phyloP scores from a whole-genome alignment of 92 coral and sea anemone species.

The Bergia puertoricense region DNA sequence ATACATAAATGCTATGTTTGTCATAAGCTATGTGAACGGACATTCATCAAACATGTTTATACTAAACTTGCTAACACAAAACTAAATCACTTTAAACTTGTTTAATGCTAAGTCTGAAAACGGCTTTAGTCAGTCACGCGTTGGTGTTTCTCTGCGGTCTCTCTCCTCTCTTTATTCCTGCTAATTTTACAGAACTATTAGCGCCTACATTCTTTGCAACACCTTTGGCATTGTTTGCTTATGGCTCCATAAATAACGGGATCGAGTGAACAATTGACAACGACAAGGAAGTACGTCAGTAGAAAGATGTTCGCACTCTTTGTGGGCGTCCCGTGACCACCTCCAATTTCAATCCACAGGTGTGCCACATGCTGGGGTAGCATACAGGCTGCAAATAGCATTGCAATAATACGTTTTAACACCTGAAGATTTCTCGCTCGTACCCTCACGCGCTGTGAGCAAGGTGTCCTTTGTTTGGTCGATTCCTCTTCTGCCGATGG shows the following conservation, averaged over 20 bases:
- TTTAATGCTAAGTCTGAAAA: too few species aligned
- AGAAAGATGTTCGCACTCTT: slow-evolving; percentile 8
- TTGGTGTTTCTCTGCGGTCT: too few species aligned
- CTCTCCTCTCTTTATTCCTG: too few species aligned
- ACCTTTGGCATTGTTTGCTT: neutral
- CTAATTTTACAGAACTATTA: too few species aligned
- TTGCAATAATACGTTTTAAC: neutral
- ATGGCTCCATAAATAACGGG: neutral
- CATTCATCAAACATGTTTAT: too few species aligned
- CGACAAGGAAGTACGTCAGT: slow-evolving; percentile 5
- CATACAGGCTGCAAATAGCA: slow-evolving; percentile 20
- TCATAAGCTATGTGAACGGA: too few species aligned
- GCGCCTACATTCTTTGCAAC: neutral
- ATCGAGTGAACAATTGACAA: slow-evolving; percentile 4
- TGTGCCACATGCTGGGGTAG: slow-evolving; percentile 16
- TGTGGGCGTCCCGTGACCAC: neutral
- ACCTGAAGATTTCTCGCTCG: slow-evolving; percentile 1
- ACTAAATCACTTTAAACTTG: too few species aligned
- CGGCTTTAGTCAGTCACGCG: too few species aligned
- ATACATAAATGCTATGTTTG: too few species aligned
- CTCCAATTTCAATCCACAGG: slow-evolving; percentile 3
- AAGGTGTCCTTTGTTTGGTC: too few species aligned
- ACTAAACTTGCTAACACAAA: too few species aligned
- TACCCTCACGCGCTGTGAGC: neutral
- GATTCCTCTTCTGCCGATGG: neutral